Evolutionary conservation across 2,113 vertebrate genomes (phyloP).

Genomic region (Tonatia bakeri): DNA sequence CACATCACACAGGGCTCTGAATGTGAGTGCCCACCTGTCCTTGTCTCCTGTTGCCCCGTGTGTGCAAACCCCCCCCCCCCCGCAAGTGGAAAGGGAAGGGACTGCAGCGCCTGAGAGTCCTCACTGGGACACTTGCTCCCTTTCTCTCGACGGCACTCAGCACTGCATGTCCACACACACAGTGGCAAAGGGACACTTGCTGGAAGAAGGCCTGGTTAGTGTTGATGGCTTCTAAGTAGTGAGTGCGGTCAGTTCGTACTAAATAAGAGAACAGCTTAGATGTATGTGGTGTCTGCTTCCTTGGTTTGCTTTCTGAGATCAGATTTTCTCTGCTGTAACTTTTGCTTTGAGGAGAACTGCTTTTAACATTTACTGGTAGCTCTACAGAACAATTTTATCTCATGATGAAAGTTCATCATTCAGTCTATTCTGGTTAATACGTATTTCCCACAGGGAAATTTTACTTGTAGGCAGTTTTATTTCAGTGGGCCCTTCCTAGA

Average conservation of each 20-base stretch:
- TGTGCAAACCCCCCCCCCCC: neutral
- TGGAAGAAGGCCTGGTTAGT: neutral
- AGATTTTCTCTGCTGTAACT: neutral
- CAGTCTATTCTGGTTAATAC: neutral
- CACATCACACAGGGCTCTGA: rapidly evolving
- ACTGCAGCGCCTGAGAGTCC: neutral
- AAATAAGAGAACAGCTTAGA: neutral
- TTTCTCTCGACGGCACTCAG: neutral
- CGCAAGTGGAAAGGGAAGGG: neutral
- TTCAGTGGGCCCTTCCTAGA: neutral
- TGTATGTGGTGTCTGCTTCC: neutral
- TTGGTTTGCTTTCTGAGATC: neutral
- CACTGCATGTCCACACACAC: neutral
- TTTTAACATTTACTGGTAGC: neutral
- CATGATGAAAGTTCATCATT: neutral
- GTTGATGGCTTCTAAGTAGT: neutral
- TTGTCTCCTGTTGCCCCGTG: neutral
- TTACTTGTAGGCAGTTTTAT: neutral
- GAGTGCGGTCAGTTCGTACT: neutral
- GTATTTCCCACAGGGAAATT: neutral
- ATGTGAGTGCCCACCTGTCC: neutral
- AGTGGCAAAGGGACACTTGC: neutral
- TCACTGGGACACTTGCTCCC: neutral
- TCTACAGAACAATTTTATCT: neutral
- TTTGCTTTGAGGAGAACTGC: neutral